A percentile compares a stretch with the other conserved stretches of the same genome.
These are phyloP conservation scores for Troides oblongomaculatus DNA, from an alignment of 2,888 invertebrate genomes.

Conservation along the genomic window DNA sequence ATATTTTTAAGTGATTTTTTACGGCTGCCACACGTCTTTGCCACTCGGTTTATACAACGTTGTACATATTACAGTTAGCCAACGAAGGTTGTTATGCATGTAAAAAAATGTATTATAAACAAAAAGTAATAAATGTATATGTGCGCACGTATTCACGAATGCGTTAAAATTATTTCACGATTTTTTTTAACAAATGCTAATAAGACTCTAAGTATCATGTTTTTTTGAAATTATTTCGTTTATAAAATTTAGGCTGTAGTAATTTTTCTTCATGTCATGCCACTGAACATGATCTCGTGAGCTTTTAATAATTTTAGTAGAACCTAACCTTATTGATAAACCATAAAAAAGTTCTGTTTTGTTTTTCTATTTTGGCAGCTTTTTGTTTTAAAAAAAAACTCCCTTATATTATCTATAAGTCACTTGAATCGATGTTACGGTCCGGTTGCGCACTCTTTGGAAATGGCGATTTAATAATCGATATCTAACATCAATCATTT, in stretches of 20 bases:
- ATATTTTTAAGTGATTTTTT: constrained; percentile 33
- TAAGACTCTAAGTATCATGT: constrained; percentile 29
- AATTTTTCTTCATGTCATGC: constrained; percentile 28
- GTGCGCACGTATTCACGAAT: constrained; percentile 10
- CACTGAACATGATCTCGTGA: constrained; percentile 31
- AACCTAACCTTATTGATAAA: not conserved
- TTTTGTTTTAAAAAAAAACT: not conserved
- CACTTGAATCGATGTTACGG: not conserved
- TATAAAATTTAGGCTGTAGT: constrained; percentile 11
- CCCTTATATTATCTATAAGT: not conserved
- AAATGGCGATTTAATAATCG: constrained; percentile 12
- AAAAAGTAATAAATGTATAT: constrained; percentile 19
- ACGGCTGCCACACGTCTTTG: constrained; percentile 37
- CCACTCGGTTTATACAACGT: constrained; percentile 33
- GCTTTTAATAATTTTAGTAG: constrained; percentile 27
- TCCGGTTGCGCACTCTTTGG: not conserved
- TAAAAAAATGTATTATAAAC: constrained; percentile 29
- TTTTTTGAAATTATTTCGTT: constrained; percentile 10
- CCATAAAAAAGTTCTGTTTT: not conserved
- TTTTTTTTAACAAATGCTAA: constrained; percentile 6
- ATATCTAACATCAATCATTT: not conserved
- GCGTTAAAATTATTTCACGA: constrained; percentile 5
- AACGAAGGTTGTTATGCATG: constrained; percentile 29
- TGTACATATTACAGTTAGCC: constrained; percentile 29
- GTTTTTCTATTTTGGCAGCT: constrained; percentile 13